phyloP scores from a whole-genome alignment of 2,113 vertebrate species.

The Calyptommatus sinebrachiatus region DNA sequence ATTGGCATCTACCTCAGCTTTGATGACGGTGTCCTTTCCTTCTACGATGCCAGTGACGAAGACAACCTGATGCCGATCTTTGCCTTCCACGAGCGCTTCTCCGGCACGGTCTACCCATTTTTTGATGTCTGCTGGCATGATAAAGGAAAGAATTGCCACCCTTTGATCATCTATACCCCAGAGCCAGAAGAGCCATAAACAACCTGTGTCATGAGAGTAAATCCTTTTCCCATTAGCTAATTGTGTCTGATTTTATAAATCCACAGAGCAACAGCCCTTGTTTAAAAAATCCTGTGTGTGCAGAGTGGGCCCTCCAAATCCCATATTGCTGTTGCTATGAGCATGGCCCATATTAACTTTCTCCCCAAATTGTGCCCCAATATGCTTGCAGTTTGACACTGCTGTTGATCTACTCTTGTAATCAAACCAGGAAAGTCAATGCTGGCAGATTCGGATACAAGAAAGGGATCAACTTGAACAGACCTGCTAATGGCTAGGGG shows the following conservation, averaged over 20 bases:
- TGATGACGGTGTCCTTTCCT: constrained; percentile 76
- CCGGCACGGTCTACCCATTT: constrained; percentile 60
- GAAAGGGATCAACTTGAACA: background rate
- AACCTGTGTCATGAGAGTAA: background rate
- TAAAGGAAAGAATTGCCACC: constrained; percentile 69
- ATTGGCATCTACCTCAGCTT: constrained; percentile 83
- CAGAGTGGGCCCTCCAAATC: background rate
- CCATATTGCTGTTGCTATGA: background rate
- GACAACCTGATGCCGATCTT: constrained; percentile 79
- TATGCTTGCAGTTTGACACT: background rate
- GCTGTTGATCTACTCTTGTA: background rate
- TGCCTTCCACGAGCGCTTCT: constrained; percentile 73
- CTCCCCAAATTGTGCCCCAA: background rate
- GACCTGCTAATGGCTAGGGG: background rate
- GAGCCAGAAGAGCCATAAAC: background rate
- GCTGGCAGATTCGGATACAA: background rate
- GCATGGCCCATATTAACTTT: background rate
- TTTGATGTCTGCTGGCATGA: constrained; percentile 74
- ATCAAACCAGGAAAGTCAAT: background rate
- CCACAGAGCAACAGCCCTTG: background rate
- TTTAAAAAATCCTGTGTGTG: background rate
- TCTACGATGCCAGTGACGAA: constrained; percentile 75
- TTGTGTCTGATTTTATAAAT: background rate
- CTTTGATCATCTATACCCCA: constrained; percentile 51
- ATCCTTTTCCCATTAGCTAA: background rate